Conservation (phyloP, 2,113 vertebrate genomes). For the Chamaetylas fuelleborni region DNA sequence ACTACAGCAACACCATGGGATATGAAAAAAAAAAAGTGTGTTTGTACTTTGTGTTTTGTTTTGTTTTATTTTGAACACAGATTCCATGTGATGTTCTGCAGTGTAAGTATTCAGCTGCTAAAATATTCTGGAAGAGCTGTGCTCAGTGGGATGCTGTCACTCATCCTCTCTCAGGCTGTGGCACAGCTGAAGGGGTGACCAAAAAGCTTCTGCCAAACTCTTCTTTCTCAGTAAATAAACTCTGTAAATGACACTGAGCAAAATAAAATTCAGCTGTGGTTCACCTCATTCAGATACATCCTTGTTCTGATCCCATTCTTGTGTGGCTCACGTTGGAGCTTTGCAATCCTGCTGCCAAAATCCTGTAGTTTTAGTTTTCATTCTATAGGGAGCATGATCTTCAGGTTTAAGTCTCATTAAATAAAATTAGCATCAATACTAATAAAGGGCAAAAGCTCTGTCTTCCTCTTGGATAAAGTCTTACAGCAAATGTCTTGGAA, state of each 20-base stretch:
- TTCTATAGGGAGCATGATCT: rapidly evolving
- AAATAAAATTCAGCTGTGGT: background rate
- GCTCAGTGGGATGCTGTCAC: background rate
- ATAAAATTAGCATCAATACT: background rate
- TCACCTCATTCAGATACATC: background rate
- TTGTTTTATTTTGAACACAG: background rate
- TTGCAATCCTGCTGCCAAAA: background rate
- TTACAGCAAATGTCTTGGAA: background rate
- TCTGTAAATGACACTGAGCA: background rate
- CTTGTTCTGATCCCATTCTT: background rate
- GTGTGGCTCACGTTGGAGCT: background rate
- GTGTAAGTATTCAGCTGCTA: background rate
- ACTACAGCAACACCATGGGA: background rate
- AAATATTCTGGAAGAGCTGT: background rate
- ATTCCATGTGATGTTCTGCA: background rate
- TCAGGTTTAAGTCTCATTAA: background rate
- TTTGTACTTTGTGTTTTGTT: background rate
- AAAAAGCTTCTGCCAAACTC: background rate
- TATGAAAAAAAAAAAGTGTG: background rate
- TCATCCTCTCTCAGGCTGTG: background rate
- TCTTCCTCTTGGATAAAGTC: background rate
- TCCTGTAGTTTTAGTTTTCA: background rate
- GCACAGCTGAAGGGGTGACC: background rate
- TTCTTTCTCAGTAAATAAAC: background rate
- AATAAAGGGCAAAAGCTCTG: background rate